phyloP scores from a whole-genome alignment of 2,113 vertebrate species.

The Gobio gobio region DNA sequence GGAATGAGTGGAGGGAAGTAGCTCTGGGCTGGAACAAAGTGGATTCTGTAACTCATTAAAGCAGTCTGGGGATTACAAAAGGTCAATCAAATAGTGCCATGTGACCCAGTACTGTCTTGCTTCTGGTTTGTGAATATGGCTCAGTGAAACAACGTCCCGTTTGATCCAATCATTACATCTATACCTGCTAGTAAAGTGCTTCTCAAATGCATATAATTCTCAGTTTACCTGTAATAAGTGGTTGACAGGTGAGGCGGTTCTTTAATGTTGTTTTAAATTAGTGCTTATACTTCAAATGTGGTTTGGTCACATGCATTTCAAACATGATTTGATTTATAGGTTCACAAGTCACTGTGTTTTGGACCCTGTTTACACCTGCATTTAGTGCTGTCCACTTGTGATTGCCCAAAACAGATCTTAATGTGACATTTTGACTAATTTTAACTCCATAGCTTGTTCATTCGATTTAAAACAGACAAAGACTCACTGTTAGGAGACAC shows the following conservation, averaged over 20 bases:
- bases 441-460: background rate
- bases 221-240: background rate
- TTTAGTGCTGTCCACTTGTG: background rate
- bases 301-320: background rate
- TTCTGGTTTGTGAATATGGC: background rate
- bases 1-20: conserved; percentile 30
- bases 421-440: background rate
- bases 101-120: background rate
- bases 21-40: conserved; percentile 28
- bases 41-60: conserved; percentile 47
- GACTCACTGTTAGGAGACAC: background rate
- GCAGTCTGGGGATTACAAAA: conserved; percentile 42
- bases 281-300: background rate
- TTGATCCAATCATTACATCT: background rate
- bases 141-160: background rate
- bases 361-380: background rate
- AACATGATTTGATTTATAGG: background rate
- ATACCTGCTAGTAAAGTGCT: background rate
- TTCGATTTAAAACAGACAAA: background rate
- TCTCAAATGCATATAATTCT: background rate
- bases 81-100: conserved; percentile 35
- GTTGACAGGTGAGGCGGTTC: background rate
- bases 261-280: background rate
- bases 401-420: background rate
- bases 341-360: background rate